These are phyloP conservation scores for Globia sparganii DNA, from an alignment of 2,888 invertebrate genomes.

Conservation along the genomic window DNA sequence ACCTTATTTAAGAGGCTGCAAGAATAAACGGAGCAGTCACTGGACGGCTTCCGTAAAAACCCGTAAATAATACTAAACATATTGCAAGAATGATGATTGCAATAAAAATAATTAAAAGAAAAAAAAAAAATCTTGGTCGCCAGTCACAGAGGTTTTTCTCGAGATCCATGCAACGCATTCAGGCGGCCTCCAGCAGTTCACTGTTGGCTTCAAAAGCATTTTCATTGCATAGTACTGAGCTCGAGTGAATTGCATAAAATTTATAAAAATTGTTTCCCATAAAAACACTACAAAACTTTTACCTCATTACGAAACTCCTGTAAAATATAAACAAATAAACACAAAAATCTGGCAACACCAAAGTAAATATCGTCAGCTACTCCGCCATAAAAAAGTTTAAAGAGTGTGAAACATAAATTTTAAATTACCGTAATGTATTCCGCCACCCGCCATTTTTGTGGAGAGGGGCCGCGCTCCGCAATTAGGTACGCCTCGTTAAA, in stretches of 20 bases:
- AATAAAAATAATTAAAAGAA: no score
- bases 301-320: constrained; percentile 41
- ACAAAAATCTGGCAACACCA: constrained; percentile 63
- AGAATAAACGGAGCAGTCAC: no score
- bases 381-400: constrained; percentile 73
- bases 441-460: constrained; percentile 78
- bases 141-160: no score
- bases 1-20: no score
- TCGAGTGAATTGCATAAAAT: background rate
- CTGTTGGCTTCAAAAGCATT: background rate
- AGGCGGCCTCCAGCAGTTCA: background rate
- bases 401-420: constrained; percentile 82
- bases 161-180: no score
- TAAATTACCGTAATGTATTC: constrained; percentile 80
- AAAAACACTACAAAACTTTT: constrained; percentile 32
- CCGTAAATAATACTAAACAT: no score
- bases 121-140: no score
- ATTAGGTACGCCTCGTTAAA: constrained; percentile 87
- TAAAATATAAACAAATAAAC: constrained; percentile 55
- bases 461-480: constrained; percentile 77
- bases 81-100: no score
- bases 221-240: background rate
- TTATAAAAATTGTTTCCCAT: background rate
- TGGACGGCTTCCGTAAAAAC: no score
- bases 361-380: constrained; percentile 56